Percentiles rank a stretch among this genome's conserved stretches.
These are phyloP conservation scores for Therioaphis trifolii DNA, from an alignment of 2,888 invertebrate genomes.

Conservation along the genomic window DNA sequence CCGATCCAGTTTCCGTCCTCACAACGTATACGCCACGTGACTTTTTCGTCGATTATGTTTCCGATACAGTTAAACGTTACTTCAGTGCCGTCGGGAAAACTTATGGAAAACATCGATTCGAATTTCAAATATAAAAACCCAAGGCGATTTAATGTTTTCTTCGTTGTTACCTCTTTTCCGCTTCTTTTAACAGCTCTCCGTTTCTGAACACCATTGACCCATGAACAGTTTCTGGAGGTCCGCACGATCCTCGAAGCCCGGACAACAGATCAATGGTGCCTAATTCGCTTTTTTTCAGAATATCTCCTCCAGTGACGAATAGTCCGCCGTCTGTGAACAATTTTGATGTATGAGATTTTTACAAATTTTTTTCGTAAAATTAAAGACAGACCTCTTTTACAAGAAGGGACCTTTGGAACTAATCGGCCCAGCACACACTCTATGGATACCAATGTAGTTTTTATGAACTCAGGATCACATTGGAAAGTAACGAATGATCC, in stretches of 20 bases:
- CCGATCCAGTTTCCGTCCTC: conserved; percentile 89
- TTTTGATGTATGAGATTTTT: not conserved
- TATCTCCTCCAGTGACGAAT: conserved; percentile 68
- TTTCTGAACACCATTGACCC: conserved; percentile 80
- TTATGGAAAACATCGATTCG: too few species aligned
- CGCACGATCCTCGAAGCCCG: conserved; percentile 71
- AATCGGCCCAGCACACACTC: conserved; percentile 76
- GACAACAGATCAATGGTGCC: conserved; percentile 66
- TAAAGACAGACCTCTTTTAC: conserved; percentile 69
- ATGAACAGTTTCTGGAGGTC: conserved; percentile 79
- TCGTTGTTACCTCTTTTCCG: conserved; percentile 73
- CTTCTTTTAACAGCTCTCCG: conserved; percentile 76
- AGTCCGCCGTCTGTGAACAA: conserved; percentile 65
- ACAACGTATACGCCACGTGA: conserved; percentile 86
- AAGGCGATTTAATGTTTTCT: not conserved
- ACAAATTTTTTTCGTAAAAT: not conserved
- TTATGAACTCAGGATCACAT: conserved; percentile 72
- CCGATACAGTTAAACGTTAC: conserved; percentile 86
- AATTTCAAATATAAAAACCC: too few species aligned
- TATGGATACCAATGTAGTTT: conserved; percentile 70
- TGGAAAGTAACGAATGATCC: conserved; percentile 82
- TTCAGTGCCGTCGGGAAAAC: conserved; percentile 84
- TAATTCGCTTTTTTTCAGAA: conserved; percentile 71
- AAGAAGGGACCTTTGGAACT: conserved; percentile 72
- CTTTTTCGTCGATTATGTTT: conserved; percentile 83